A percentile compares a stretch with the other conserved stretches of the same genome.
These are phyloP conservation scores for Chymomyza caudatula DNA, from an alignment of 2,888 invertebrate species.

Conservation along the genomic window DNA sequence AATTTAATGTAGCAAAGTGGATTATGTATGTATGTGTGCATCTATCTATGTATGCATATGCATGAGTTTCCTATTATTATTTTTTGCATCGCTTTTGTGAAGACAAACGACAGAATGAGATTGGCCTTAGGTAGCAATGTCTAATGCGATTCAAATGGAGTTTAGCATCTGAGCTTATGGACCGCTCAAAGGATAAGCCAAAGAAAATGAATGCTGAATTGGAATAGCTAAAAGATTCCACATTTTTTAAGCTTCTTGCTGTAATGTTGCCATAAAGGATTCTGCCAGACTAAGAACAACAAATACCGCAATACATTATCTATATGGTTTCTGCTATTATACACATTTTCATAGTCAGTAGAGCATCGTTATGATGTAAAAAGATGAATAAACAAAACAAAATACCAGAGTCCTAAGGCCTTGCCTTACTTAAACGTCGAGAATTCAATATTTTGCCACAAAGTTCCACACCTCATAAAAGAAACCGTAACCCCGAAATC, in stretches of 20 bases:
- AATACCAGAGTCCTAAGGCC: no score
- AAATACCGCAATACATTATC: no score
- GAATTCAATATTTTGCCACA: no score
- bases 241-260: not conserved
- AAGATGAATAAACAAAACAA: no score
- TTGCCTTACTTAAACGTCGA: no score
- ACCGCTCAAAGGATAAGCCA: not conserved
- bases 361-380: no score
- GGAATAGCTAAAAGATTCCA: not conserved
- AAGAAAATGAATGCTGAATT: not conserved
- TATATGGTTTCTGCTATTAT: no score
- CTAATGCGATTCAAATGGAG: not conserved
- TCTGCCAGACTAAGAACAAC: no score
- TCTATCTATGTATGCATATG: not conserved
- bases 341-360: no score
- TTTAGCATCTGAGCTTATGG: not conserved
- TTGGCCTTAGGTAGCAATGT: not conserved
- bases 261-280: not conserved
- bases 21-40: constrained; percentile 6
- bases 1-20: constrained; percentile 41
- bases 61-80: not conserved
- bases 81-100: not conserved
- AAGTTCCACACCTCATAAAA: no score
- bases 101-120: not conserved
- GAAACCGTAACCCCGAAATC: no score